A percentile compares a stretch with the other conserved stretches of the same genome.
These are phyloP conservation scores for Phyllopteryx taeniolatus DNA, from an alignment of 2,113 vertebrate genomes.

Conservation along the genomic window DNA sequence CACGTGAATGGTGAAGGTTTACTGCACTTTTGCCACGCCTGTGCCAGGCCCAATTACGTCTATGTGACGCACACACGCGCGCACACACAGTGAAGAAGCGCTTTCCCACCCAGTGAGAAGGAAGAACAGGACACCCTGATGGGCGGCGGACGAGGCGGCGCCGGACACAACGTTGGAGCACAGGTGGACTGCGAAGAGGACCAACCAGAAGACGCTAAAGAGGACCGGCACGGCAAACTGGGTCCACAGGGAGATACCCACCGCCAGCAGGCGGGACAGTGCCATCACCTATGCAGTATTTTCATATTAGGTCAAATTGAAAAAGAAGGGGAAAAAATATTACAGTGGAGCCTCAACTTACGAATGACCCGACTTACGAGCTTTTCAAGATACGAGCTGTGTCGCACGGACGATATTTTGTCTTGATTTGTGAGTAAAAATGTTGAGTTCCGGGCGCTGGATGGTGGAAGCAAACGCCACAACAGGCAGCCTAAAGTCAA, in stretches of 20 bases:
- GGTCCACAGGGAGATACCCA: conserved; percentile 81
- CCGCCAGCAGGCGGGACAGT: conserved; percentile 71
- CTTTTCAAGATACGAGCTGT: background rate
- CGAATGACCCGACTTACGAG: background rate
- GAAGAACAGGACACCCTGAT: conserved; percentile 77
- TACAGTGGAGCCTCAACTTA: too few relatives aligned
- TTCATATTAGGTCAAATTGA: background rate
- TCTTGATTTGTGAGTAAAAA: too few relatives aligned
- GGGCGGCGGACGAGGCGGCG: conserved; percentile 34
- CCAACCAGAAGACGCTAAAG: conserved; percentile 83
- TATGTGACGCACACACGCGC: too few relatives aligned
- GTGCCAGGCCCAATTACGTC: too few relatives aligned
- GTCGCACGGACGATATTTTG: too few relatives aligned
- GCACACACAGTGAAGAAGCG: background rate
- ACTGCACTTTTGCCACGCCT: too few relatives aligned
- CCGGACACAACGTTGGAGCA: conserved; percentile 56
- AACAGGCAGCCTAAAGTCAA: too few relatives aligned
- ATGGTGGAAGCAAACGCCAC: too few relatives aligned
- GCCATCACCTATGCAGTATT: conserved; percentile 67
- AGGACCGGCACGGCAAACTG: conserved; percentile 78
- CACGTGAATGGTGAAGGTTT: too few relatives aligned
- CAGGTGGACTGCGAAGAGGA: conserved; percentile 78
- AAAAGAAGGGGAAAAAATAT: background rate
- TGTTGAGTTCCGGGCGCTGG: too few relatives aligned
- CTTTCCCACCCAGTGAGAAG: conserved; percentile 77